Conservation (phyloP, 2,113 vertebrate genomes). For the Suricata suricatta region DNA sequence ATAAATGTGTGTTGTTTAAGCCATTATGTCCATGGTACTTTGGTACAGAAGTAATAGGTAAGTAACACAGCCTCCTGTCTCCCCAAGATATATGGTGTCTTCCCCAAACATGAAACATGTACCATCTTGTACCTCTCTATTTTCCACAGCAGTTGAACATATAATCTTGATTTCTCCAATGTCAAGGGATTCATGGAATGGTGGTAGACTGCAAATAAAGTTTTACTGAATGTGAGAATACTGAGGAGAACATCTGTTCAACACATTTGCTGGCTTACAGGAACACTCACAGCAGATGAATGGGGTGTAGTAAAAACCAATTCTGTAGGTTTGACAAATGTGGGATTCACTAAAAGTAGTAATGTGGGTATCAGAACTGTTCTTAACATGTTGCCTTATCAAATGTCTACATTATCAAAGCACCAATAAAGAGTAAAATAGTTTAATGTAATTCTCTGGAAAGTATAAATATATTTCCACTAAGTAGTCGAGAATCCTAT, state of each 20-base stretch:
- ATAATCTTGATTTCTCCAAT: neutral
- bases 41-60: neutral
- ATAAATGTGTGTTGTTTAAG: neutral
- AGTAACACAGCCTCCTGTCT: neutral
- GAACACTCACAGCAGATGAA: neutral
- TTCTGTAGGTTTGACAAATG: neutral
- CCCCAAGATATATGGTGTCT: neutral
- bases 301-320: neutral
- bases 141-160: neutral
- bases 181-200: neutral
- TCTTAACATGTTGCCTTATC: neutral
- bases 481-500: neutral
- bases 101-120: neutral
- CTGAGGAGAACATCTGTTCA: neutral
- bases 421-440: neutral
- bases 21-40: neutral
- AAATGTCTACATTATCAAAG: neutral
- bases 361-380: neutral
- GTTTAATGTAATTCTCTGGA: neutral
- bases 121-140: neutral
- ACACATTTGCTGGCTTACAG: neutral
- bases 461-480: neutral
- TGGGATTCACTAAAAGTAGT: neutral
- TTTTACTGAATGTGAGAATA: neutral
- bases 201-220: neutral